Conservation (phyloP, 2,888 invertebrate genomes). For the Sylvicola fuscatus region DNA sequence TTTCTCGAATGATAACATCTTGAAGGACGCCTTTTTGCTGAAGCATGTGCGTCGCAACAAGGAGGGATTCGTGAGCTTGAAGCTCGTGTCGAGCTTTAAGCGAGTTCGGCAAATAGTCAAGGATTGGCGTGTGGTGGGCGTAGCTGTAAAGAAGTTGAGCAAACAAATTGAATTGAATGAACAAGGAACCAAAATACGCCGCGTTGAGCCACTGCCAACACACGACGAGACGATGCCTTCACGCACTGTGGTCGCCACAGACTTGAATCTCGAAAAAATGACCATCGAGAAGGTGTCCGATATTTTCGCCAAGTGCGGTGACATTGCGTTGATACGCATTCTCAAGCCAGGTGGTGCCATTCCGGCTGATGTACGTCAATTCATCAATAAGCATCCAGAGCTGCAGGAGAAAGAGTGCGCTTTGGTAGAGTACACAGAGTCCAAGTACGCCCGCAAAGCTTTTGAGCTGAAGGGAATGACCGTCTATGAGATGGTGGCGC, state of each 20-base stretch:
- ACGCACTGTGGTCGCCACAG: conserved; percentile 71
- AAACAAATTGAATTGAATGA: conserved; percentile 75
- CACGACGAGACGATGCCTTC: conserved; percentile 88
- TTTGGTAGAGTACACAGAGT: conserved; percentile 75
- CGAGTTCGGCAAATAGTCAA: conserved; percentile 84
- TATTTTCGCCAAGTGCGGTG: conserved; percentile 71
- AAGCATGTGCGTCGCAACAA: conserved; percentile 91
- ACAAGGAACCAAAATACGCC: conserved; percentile 70
- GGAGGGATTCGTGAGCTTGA: conserved; percentile 87
- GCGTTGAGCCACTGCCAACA: conserved; percentile 65
- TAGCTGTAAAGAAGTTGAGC: conserved; percentile 55
- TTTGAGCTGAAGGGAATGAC: conserved; percentile 36
- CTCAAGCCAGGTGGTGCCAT: conserved; percentile 75
- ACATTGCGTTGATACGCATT: conserved; percentile 73
- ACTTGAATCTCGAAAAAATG: conserved; percentile 65
- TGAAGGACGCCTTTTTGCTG: conserved; percentile 84
- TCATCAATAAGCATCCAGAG: conserved; percentile 77
- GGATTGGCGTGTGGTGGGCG: conserved; percentile 84
- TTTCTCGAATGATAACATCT: conserved; percentile 86
- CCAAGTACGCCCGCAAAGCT: conserved; percentile 68
- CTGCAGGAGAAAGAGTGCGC: conserved; percentile 73
- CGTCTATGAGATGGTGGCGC: conserved; percentile 59
- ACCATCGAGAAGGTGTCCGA: conserved; percentile 84
- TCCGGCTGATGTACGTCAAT: conserved; percentile 78
- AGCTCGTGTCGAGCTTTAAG: conserved; percentile 87